A percentile compares a stretch with the other conserved stretches of the same genome.
Conservation (phyloP, 1,140 invertebrate genomes). For the Rhyacophila brunnea region DNA sequence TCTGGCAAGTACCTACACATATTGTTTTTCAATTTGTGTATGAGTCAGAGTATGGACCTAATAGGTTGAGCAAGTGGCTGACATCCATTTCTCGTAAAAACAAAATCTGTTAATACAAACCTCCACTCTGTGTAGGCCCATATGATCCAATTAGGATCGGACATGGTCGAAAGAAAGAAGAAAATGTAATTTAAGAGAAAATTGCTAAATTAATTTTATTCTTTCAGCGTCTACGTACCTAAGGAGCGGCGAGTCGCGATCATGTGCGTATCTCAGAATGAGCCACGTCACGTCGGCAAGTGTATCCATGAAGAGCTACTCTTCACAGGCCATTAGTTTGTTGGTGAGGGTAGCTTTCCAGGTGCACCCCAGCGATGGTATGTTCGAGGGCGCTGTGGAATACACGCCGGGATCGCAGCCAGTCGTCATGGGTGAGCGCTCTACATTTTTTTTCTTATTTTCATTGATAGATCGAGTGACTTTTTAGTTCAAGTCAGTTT, state of each 20-base stretch:
- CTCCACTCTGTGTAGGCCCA: too few relatives aligned
- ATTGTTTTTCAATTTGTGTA: too few relatives aligned
- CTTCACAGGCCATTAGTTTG: slow-evolving; percentile 30
- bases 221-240: slow-evolving; percentile 18
- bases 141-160: too few relatives aligned
- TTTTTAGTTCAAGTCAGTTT: background rate
- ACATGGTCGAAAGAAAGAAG: too few relatives aligned
- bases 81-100: too few relatives aligned
- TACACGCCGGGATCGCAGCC: slow-evolving; percentile 36
- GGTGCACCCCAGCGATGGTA: slow-evolving; percentile 56
- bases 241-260: slow-evolving; percentile 40
- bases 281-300: slow-evolving; percentile 52
- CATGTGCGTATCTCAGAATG: slow-evolving; percentile 54
- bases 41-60: too few relatives aligned
- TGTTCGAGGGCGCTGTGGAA: slow-evolving; percentile 61
- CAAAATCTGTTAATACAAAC: too few relatives aligned
- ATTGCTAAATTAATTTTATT: too few relatives aligned
- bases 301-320: slow-evolving; percentile 41
- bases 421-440: slow-evolving; percentile 19
- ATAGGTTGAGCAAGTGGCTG: too few relatives aligned
- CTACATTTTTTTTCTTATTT: background rate
- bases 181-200: too few relatives aligned
- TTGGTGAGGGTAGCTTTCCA: slow-evolving; percentile 51
- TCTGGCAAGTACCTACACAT: too few relatives aligned
- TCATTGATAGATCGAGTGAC: background rate